Base-by-base conservation (phyloP, 2,797 vertebrate species). In the Pipistrellus pygmaeus region DNA sequence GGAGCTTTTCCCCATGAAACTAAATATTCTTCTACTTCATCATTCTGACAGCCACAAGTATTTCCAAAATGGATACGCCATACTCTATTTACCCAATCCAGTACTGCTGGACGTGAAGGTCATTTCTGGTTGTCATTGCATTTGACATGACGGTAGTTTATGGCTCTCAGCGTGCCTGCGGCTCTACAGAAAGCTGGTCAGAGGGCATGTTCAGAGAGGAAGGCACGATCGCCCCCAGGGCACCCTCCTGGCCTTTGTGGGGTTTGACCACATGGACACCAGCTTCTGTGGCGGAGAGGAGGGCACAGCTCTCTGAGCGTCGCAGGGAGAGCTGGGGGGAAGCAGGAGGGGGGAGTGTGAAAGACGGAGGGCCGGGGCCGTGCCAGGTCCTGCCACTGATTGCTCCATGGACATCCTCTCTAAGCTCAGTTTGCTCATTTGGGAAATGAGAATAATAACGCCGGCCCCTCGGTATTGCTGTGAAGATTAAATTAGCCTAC, bases 1-100 rank as follows among this genome's bases (percentile, higher is more conserved):
- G 76, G 86, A 75, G 87, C 89, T 84, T 95, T 96, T 96, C n/a
- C 35, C 93, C 89, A 86, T 55, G 78, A 91, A 92, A 86, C 90
- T 88, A 90, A 96, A 76, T 92, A 80, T 92, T 89, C 78, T 95
- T 92, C 83, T n/a, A 25, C 71, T 46, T 78, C 75, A 80, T 93
- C 83, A 51, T 78, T 96, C 75, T 64, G 75, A 71, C 51, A 90
- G 77, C 88, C 71, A 78, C 82, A n/a, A 68, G 44, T 55, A 76
- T 76, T 73, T 89, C 88, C 53, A 8, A 77, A 85, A 94, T 55
- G 71, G 23, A 21, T 51, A 25, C 12, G 55, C 78, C 41, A 1
- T 51, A 48, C 66, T 92, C 86, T 78, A 69, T 72, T 76, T 86
- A 76, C 75, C 71, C 77, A 46, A 2, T 62, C 75, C 11, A 0